Evolutionary conservation across 2,888 invertebrate genomes (phyloP).

Genomic region (Drosophila conformis): DNA sequence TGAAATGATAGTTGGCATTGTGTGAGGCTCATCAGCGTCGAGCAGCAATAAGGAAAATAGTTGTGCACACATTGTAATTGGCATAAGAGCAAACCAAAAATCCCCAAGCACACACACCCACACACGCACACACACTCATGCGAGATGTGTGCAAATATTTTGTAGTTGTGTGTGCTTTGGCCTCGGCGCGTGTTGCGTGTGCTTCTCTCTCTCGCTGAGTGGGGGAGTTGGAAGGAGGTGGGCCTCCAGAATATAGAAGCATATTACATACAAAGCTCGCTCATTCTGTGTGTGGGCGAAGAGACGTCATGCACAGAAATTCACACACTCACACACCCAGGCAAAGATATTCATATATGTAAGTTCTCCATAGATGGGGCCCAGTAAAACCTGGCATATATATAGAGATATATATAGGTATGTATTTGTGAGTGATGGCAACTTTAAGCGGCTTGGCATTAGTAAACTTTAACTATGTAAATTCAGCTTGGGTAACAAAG

Average conservation of each 20-base stretch:
- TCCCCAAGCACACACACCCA: not conserved
- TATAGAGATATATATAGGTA: not conserved
- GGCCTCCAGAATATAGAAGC: conserved; percentile 21
- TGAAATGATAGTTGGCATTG: conserved; percentile 13
- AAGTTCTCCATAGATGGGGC: not conserved
- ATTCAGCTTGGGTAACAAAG: conserved; percentile 11
- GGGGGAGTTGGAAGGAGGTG: not conserved
- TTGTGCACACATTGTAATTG: conserved; percentile 33
- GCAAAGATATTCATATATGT: not conserved
- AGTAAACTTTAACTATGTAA: not conserved
- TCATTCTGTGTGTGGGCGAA: conserved; percentile 11
- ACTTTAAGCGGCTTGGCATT: not conserved
- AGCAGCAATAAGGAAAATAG: conserved; percentile 1
- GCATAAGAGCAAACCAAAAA: conserved; percentile 1
- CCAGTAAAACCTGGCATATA: not conserved
- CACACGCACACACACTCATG: not conserved
- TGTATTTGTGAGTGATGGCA: conserved; percentile 1
- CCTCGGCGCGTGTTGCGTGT: conserved; percentile 52
- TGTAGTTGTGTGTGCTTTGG: conserved; percentile 45
- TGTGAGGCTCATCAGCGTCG: not conserved
- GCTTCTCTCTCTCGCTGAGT: conserved; percentile 5
- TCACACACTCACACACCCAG: not conserved
- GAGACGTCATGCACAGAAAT: conserved; percentile 8
- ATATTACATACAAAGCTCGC: conserved; percentile 18
- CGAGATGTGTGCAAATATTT: conserved; percentile 56